Evolutionary conservation across 2,888 invertebrate genomes (phyloP), one percentile per base, ranked within the genome.

Genomic region (Heliconius hortense): DNA sequence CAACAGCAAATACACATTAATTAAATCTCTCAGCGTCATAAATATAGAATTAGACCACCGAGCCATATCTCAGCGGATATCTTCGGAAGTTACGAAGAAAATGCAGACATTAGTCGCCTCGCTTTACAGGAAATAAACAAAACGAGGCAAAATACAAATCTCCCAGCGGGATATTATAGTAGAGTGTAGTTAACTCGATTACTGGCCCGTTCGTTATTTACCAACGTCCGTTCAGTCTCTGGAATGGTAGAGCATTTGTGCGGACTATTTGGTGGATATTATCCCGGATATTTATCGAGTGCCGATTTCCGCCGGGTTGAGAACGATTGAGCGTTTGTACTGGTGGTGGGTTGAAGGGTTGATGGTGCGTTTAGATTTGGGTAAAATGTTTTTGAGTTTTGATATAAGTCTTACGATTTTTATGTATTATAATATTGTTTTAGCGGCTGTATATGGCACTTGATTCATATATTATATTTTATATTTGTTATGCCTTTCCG

Each of bases 221-320:
- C 79, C 76, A 74, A 74, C 75, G 72, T 76, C 59, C 74, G 69
- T 60, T 35, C 60, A 59, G 66, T 39, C 24, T 24, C 66, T 74
- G 62, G 72, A 60, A 69, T 69, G 63, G 80, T 79, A 77, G 71
- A 72, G 39, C 73, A 74, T 78, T 76, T 75, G 76, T 77, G 74
- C 77, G 81, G 76, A 82, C 81, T 82, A 80, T 83, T 82, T 82
- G 79, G 80, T 75, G 79, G 81, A 78, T 78, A 82, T 81, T 81
- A 82, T 81, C 81, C 81, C 80, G 80, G 79, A 74, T 78, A 81
- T 79, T 79, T 79, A 79, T 76, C 79, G 81, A 79, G 80, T 79
- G 78, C 76, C 81, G 79, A 80, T 80, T 76, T 77, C 66, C 76
- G 66, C 75, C 73, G 62, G 43, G 26, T 56, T n/a, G 68, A 59